Conservation (phyloP, 2,113 vertebrate species). For the Phainopepla nitens region DNA sequence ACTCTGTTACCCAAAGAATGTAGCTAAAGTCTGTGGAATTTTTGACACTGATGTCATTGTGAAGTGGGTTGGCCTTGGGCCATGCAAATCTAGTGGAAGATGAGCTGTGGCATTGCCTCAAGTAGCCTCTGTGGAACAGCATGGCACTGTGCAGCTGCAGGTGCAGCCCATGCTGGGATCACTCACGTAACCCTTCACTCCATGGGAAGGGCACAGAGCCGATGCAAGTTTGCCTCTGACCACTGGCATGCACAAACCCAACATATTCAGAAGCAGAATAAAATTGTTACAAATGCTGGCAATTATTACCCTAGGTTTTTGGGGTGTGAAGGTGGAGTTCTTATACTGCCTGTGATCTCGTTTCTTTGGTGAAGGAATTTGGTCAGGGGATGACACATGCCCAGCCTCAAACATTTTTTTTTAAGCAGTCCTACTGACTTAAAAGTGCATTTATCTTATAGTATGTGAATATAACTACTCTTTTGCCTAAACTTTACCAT, state of each 20-base stretch:
- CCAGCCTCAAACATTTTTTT: background rate
- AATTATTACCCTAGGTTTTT: background rate
- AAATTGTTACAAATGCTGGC: fast-evolving
- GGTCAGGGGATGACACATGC: background rate
- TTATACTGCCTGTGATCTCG: background rate
- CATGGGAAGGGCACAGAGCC: fast-evolving
- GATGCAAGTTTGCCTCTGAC: background rate
- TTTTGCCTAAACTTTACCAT: background rate
- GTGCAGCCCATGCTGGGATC: background rate
- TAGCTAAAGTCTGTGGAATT: background rate
- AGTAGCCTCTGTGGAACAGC: background rate
- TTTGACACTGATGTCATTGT: background rate
- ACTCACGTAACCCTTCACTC: background rate
- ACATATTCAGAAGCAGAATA: background rate
- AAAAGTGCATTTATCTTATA: background rate
- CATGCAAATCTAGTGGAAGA: background rate
- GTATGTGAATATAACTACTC: background rate
- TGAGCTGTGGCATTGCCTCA: background rate
- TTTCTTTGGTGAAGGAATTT: background rate
- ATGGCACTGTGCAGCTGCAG: background rate
- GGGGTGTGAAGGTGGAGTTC: background rate
- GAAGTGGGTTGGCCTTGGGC: background rate
- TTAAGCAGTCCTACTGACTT: background rate
- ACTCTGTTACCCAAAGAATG: background rate
- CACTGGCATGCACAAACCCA: background rate